phyloP scores from a whole-genome alignment of 2,888 invertebrate genomes.

The Brachypalpus laphriformis region DNA sequence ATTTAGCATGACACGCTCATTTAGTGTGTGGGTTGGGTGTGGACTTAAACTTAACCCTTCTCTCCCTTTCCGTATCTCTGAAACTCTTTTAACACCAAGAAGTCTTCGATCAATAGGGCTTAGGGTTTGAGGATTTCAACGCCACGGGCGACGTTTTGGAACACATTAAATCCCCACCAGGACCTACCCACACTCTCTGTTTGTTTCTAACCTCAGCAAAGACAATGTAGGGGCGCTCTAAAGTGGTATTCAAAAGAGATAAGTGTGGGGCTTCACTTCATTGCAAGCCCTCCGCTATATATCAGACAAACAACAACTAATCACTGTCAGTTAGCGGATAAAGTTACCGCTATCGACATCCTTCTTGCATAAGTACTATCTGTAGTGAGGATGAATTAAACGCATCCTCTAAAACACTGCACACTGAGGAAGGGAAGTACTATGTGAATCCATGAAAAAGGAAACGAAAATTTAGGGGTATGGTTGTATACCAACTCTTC shows the following conservation, averaged over 20 bases:
- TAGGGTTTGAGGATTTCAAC: slow-evolving; percentile 17
- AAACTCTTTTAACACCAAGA: background rate
- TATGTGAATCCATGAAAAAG: slow-evolving; percentile 18
- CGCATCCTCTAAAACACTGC: slow-evolving; percentile 53
- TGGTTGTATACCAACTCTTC: slow-evolving; percentile 38
- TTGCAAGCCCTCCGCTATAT: slow-evolving; percentile 20
- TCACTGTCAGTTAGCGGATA: slow-evolving; percentile 70
- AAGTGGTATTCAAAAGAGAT: slow-evolving; percentile 37
- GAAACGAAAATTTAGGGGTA: background rate
- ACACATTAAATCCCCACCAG: slow-evolving; percentile 1
- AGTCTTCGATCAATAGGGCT: slow-evolving; percentile 27
- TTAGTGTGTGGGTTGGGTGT: background rate
- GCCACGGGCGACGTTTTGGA: slow-evolving; percentile 24
- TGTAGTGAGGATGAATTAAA: slow-evolving; percentile 53
- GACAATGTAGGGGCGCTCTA: background rate
- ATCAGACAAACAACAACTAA: slow-evolving; percentile 62
- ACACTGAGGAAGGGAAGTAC: background rate
- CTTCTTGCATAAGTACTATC: slow-evolving; percentile 58
- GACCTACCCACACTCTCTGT: background rate
- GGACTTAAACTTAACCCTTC: background rate
- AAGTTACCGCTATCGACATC: slow-evolving; percentile 69
- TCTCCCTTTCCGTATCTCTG: background rate
- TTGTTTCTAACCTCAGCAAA: background rate
- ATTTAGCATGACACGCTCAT: slow-evolving; percentile 50
- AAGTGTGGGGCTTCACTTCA: background rate